A percentile compares a stretch with the other conserved stretches of the same genome.
Evolutionary conservation across 2,113 vertebrate genomes (phyloP).

Genomic region (Mastomys natalensis): DNA sequence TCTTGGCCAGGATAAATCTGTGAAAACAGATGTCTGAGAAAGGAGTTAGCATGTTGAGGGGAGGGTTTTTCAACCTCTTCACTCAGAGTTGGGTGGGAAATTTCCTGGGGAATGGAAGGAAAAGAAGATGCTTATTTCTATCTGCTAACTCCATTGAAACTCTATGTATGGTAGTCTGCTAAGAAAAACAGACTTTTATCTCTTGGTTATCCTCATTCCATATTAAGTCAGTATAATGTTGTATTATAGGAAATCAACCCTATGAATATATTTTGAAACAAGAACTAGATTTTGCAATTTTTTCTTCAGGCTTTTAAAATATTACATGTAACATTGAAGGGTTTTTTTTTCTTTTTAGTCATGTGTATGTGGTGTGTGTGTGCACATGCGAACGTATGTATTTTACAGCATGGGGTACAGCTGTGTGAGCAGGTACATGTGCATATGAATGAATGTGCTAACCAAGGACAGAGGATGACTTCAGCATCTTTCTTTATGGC

Average conservation of each 20-base stretch:
- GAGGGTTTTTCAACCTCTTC: not conserved
- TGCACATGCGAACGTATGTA: no score
- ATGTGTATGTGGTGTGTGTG: not conserved
- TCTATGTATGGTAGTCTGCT: not conserved
- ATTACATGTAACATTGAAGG: not conserved
- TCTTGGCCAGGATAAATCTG: not conserved
- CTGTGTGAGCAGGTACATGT: not conserved
- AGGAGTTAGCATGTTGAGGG: not conserved
- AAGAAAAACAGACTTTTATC: not conserved
- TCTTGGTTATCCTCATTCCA: not conserved
- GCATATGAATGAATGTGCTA: not conserved
- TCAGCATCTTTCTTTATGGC: not conserved
- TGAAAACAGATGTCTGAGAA: not conserved
- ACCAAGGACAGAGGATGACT: not conserved
- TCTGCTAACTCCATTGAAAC: not conserved
- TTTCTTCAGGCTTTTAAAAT: not conserved
- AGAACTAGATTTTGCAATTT: not conserved
- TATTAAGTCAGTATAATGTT: not conserved
- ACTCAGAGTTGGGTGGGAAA: no score
- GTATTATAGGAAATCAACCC: not conserved
- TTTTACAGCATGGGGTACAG: no score
- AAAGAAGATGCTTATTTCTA: not conserved
- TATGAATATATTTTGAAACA: constrained; percentile 17
- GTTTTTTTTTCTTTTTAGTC: not conserved
- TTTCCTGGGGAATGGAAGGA: not conserved